Evolutionary conservation across 2,113 vertebrate species (phyloP).

Genomic region (Pyrgilauda ruficollis): DNA sequence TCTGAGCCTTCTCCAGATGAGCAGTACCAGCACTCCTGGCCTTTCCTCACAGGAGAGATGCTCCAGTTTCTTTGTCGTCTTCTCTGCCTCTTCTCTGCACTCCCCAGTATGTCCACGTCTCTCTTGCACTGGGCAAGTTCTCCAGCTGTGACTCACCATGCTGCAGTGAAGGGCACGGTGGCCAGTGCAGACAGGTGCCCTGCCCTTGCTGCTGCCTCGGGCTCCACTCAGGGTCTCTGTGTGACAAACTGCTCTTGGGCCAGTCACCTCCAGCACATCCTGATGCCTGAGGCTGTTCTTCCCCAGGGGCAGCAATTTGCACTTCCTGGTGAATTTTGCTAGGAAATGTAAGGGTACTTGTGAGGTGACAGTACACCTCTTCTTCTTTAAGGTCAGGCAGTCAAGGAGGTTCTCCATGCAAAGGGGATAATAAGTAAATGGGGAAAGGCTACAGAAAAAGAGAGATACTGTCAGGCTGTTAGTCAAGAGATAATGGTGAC

Average conservation of each 20-base stretch:
- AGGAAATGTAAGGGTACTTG: background rate
- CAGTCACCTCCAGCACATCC: background rate
- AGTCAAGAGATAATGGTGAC: background rate
- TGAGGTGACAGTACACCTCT: background rate
- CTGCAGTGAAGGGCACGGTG: background rate
- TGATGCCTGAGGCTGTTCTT: background rate
- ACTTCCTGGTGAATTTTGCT: background rate
- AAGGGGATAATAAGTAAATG: background rate
- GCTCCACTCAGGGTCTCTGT: background rate
- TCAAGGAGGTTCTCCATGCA: background rate
- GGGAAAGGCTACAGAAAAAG: background rate
- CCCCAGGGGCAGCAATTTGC: background rate
- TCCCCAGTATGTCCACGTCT: background rate
- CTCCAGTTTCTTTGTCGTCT: background rate
- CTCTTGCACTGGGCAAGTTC: background rate
- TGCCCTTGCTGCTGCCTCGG: background rate
- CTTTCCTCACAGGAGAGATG: background rate
- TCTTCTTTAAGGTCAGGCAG: background rate
- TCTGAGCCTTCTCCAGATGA: background rate
- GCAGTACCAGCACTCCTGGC: background rate
- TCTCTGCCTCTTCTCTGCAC: background rate
- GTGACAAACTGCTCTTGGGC: background rate
- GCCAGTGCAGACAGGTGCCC: background rate
- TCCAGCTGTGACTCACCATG: background rate
- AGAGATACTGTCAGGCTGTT: background rate